Evolutionary conservation across 2,113 vertebrate genomes (phyloP).

Genomic region (Elaphurus davidianus): DNA sequence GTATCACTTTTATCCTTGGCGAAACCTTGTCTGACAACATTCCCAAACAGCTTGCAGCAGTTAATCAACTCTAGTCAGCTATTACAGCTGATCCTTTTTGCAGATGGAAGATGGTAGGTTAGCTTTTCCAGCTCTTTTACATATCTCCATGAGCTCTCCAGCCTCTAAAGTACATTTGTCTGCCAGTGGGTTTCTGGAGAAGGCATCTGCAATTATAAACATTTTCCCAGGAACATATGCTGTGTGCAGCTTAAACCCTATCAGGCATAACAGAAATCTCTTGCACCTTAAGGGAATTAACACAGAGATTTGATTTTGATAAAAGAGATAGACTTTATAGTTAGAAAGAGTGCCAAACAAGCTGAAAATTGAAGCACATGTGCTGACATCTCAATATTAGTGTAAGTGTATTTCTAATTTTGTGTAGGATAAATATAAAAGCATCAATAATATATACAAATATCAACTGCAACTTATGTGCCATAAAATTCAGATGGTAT

Average conservation of each 20-base stretch:
- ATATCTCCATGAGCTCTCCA: slow-evolving; percentile 59
- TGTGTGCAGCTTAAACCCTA: slow-evolving; percentile 64
- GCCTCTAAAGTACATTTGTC: slow-evolving; percentile 67
- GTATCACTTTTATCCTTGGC: slow-evolving; percentile 71
- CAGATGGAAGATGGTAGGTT: slow-evolving; percentile 66
- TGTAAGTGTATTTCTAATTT: slow-evolving; percentile 28
- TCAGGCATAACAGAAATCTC: slow-evolving; percentile 70
- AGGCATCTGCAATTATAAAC: slow-evolving; percentile 74
- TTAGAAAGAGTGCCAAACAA: slow-evolving; percentile 73
- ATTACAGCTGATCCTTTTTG: slow-evolving; percentile 76
- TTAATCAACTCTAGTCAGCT: slow-evolving; percentile 76
- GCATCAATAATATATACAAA: not conserved
- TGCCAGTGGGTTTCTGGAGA: slow-evolving; percentile 80
- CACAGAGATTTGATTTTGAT: slow-evolving; percentile 69
- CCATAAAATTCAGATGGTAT: not conserved
- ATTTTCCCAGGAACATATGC: slow-evolving; percentile 71
- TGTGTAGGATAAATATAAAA: not conserved
- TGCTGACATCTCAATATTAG: slow-evolving; percentile 71
- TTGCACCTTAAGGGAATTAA: slow-evolving; percentile 72
- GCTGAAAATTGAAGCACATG: slow-evolving; percentile 46
- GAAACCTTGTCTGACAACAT: slow-evolving; percentile 62
- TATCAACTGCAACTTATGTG: not conserved
- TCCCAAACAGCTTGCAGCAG: slow-evolving; percentile 76
- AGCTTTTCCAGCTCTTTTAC: slow-evolving; percentile 67
- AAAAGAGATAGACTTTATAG: slow-evolving; percentile 69